Conservation (phyloP, 2,888 invertebrate species). For the Pantelozetes paolii region DNA sequence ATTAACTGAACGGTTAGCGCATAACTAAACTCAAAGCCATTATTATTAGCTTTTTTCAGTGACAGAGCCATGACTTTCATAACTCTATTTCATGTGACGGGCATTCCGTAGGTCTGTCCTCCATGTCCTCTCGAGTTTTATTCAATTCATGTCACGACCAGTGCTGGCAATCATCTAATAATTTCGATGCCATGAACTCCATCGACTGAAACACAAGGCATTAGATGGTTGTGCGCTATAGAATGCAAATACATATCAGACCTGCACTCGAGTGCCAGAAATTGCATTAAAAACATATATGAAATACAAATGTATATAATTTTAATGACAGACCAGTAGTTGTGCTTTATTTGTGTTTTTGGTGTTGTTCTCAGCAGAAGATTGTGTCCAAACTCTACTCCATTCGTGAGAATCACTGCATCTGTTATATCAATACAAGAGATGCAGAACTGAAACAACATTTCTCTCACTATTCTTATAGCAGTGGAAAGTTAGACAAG, state of each 20-base stretch:
- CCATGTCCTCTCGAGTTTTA: slow-evolving; percentile 32
- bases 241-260: slow-evolving; percentile 28
- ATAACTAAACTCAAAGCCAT: neutral
- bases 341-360: neutral
- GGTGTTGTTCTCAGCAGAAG: neutral
- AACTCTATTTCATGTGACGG: slow-evolving; percentile 9
- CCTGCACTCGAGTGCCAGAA: neutral
- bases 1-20: slow-evolving; percentile 12
- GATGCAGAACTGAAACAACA: neutral
- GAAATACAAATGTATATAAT: slow-evolving; percentile 16
- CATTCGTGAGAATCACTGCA: slow-evolving; percentile 8
- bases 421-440: slow-evolving; percentile 9
- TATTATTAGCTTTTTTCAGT: slow-evolving; percentile 34
- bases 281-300: neutral
- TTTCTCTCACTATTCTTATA: neutral
- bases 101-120: slow-evolving; percentile 18
- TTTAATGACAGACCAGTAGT: slow-evolving; percentile 3
- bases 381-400: neutral
- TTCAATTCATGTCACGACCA: slow-evolving; percentile 22
- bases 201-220: slow-evolving; percentile 24
- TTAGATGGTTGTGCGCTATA: slow-evolving; percentile 24
- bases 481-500: neutral
- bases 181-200: slow-evolving; percentile 32
- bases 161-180: slow-evolving; percentile 30
- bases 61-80: slow-evolving; percentile 10